Conservation (phyloP, 1,140 invertebrate genomes). For the Tetramorium alpestre region DNA sequence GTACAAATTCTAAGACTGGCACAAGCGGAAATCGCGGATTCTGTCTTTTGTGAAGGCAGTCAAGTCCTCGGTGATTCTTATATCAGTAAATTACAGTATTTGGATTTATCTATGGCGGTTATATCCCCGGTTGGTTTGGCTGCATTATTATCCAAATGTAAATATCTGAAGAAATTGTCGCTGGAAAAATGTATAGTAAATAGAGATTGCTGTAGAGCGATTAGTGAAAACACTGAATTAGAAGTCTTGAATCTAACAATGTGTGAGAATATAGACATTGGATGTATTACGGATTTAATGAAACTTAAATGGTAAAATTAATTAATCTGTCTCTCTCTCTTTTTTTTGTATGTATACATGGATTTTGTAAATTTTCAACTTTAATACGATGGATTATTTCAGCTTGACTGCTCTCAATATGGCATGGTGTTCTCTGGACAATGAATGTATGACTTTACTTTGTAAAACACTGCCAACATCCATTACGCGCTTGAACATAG, state of each 20-base stretch:
- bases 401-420: constrained; percentile 92
- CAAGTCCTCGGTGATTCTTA: constrained; percentile 78
- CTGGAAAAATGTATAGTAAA: constrained; percentile 91
- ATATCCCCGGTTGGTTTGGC: constrained; percentile 88
- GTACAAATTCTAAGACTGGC: constrained; percentile 91
- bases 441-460: constrained; percentile 87
- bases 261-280: constrained; percentile 88
- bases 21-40: constrained; percentile 89
- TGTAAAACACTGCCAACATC: constrained; percentile 88
- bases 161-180: constrained; percentile 92
- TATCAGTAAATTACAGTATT: constrained; percentile 89
- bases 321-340: background rate
- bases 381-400: constrained; percentile 64
- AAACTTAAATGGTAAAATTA: constrained; percentile 88
- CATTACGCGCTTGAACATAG: constrained; percentile 91
- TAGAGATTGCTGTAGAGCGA: constrained; percentile 87
- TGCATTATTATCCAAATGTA: constrained; percentile 89
- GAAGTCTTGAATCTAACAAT: constrained; percentile 92
- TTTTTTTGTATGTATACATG: background rate
- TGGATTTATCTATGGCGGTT: constrained; percentile 93
- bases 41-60: constrained; percentile 84
- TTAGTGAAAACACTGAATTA: constrained; percentile 89
- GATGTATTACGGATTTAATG: constrained; percentile 88
- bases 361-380: constrained; percentile 34
- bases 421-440: constrained; percentile 91